phyloP scores from a whole-genome alignment of 2,888 invertebrate genomes.

The Crematogaster levior region DNA sequence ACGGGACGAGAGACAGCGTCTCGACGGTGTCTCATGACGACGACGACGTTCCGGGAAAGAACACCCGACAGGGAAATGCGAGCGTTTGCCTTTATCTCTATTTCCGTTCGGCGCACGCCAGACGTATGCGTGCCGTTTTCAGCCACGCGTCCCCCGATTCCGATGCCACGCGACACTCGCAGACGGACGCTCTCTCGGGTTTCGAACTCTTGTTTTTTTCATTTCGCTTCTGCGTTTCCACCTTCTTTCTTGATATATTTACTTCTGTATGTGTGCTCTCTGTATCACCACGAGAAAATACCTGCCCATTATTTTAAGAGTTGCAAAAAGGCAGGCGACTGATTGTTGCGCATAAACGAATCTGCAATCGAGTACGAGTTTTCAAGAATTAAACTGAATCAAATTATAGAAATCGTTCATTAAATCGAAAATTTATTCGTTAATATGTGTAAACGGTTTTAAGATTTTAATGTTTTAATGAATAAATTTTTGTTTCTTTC shows the following conservation, averaged over 20 bases:
- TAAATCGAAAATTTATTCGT: not conserved
- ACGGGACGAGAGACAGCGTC: conserved; percentile 10
- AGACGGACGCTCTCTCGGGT: not conserved
- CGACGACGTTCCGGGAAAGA: conserved; percentile 20
- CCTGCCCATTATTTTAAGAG: not conserved
- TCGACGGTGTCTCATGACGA: conserved; percentile 35
- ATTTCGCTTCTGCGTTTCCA: not conserved
- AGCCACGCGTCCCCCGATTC: not conserved
- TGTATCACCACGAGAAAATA: not conserved
- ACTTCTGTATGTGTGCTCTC: not conserved
- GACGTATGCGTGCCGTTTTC: conserved; percentile 36
- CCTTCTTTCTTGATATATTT: not conserved
- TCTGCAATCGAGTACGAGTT: not conserved
- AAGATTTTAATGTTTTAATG: not conserved
- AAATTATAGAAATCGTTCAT: not conserved
- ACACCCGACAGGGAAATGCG: conserved; percentile 23
- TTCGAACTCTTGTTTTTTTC: not conserved
- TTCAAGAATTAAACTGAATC: not conserved
- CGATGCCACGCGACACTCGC: conserved; percentile 27
- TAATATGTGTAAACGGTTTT: not conserved
- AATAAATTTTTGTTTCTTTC: not conserved
- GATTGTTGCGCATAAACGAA: not conserved
- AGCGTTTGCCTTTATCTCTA: conserved; percentile 15
- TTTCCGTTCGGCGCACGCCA: conserved; percentile 36
- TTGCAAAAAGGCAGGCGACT: not conserved